Conservation (phyloP, 2,797 vertebrate species). For the Enteromius fasciolatus region DNA sequence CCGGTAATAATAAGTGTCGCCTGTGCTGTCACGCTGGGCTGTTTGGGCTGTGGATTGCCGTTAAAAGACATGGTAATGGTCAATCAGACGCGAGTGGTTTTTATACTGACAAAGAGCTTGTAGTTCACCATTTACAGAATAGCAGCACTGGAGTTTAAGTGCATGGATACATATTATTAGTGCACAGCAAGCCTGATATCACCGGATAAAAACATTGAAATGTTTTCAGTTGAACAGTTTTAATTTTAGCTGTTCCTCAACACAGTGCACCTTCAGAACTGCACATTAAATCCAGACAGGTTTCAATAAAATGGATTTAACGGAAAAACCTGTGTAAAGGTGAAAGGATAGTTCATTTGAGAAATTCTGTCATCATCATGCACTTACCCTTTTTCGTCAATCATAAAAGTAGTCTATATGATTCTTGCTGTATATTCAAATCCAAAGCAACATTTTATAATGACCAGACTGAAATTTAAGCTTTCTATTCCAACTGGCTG, state of each 20-base stretch:
- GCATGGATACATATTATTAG: neutral
- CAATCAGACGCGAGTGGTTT: conserved; percentile 34
- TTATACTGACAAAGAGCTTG: conserved; percentile 17
- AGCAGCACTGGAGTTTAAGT: conserved; percentile 14
- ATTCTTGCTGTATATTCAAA: neutral
- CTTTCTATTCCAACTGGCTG: neutral
- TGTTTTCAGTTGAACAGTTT: neutral
- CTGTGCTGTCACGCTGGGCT: conserved; percentile 20
- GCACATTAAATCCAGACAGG: neutral
- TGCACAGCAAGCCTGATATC: neutral
- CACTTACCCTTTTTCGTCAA: neutral
- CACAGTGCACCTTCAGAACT: neutral
- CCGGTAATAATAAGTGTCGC: conserved; percentile 8
- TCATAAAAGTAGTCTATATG: neutral
- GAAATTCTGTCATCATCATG: neutral
- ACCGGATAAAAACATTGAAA: neutral
- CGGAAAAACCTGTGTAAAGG: neutral
- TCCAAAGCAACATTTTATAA: neutral
- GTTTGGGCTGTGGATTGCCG: neutral
- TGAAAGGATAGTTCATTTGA: neutral
- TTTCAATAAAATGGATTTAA: neutral
- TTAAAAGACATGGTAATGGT: conserved; percentile 39
- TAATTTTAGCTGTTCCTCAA: neutral
- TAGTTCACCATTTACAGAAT: conserved; percentile 26
- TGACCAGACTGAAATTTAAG: neutral